A percentile compares a stretch with the other conserved stretches of the same genome.
phyloP scores from a whole-genome alignment of 2,888 invertebrate species.

The Andrena chrysosceles region DNA sequence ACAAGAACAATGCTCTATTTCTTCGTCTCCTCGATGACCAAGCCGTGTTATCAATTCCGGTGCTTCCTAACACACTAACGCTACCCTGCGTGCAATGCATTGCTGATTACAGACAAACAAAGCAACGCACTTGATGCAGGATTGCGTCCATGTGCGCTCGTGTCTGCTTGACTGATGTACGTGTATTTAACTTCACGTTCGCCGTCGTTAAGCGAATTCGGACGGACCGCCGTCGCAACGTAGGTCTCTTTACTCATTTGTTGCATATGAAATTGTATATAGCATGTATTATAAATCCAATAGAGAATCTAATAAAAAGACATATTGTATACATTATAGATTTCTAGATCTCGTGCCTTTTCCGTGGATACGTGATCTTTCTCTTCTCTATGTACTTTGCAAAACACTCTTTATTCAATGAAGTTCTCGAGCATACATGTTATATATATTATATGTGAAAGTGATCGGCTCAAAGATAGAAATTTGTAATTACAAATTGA shows the following conservation, averaged over 20 bases:
- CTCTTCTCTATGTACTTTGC: conserved; percentile 43
- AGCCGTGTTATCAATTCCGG: conserved; percentile 56
- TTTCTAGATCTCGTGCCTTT: conserved; percentile 16
- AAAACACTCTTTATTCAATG: conserved; percentile 67
- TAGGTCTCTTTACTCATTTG: conserved; percentile 25
- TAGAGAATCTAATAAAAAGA: conserved; percentile 45
- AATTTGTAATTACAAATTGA: conserved; percentile 56
- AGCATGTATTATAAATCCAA: conserved; percentile 41
- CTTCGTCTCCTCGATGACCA: conserved; percentile 42
- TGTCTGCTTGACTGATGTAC: conserved; percentile 44
- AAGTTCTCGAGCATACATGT: conserved; percentile 61
- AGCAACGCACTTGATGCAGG: conserved; percentile 85
- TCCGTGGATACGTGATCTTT: neutral
- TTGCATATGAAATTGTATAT: conserved; percentile 43
- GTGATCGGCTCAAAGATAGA: conserved; percentile 36
- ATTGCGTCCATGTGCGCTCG: conserved; percentile 80
- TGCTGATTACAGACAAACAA: conserved; percentile 79
- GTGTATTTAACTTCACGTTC: conserved; percentile 3
- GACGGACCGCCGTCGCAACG: neutral
- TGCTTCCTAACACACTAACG: conserved; percentile 80
- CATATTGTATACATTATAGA: conserved; percentile 43
- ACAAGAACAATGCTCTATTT: conserved; percentile 24
- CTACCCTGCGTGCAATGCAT: conserved; percentile 84
- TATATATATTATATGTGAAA: conserved; percentile 35
- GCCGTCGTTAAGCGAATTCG: conserved; percentile 21